Evolutionary conservation across 2,113 vertebrate species (phyloP).

Genomic region (Ciconia maguari): DNA sequence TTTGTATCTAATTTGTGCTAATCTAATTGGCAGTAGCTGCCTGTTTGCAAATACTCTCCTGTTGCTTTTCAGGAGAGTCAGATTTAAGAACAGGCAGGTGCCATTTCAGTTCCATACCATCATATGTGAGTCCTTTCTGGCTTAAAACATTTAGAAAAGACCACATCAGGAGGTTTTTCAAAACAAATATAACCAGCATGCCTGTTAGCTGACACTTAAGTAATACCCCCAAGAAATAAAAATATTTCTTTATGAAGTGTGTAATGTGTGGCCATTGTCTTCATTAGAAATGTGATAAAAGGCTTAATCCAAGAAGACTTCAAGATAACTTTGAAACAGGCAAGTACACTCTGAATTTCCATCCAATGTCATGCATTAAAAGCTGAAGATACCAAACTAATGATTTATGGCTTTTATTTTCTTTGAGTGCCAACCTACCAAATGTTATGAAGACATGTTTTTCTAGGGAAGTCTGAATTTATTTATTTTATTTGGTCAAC

Average conservation of each 20-base stretch:
- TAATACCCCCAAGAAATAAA: neutral
- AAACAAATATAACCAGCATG: neutral
- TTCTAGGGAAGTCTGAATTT: neutral
- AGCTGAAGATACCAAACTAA: neutral
- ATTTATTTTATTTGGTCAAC: neutral
- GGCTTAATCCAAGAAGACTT: conserved; percentile 82
- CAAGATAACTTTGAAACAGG: conserved; percentile 87
- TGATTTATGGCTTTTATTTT: neutral
- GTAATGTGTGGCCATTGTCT: neutral
- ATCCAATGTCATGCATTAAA: neutral
- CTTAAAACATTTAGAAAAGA: neutral
- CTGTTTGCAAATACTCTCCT: too few species aligned
- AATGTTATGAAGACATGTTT: neutral
- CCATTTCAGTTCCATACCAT: too few species aligned
- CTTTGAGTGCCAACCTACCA: neutral
- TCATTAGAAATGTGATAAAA: conserved; percentile 85
- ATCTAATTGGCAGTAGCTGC: too few species aligned
- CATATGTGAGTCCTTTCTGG: neutral
- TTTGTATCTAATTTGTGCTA: too few species aligned
- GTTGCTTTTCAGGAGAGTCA: too few species aligned
- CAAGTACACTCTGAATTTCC: conserved; percentile 33
- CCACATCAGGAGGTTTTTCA: neutral
- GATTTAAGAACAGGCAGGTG: too few species aligned
- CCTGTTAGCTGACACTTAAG: neutral
- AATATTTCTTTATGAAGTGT: neutral